Base-by-base conservation (phyloP, 2,888 invertebrate species). In the Zygaena filipendulae region DNA sequence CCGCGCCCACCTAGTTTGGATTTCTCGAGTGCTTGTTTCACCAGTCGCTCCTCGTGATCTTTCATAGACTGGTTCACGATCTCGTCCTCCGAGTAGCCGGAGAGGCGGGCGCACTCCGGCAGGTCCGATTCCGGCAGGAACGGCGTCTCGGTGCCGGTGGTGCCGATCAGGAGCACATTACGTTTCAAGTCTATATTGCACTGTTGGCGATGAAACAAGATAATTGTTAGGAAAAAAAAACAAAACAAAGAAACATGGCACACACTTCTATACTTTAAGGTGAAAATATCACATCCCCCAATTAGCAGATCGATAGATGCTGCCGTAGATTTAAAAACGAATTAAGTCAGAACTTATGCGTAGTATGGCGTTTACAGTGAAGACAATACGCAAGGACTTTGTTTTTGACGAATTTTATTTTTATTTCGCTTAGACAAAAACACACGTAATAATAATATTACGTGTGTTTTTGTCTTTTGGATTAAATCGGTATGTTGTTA, bases 141-240 rank as follows among this genome's bases (percentile, higher is more conserved):
- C 1, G 83, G 72, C 0, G 97, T 97, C 60, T 92, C 91, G 0
- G 94, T 94, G 16, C 93, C 93, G 0, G 97, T 97, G 0, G 97
- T 97, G 19, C 97, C 97, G 50, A 98, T 97, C 39, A 85, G 84
- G 16, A 98, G 80, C 3, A 93, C 85, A 67, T 95, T 97, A 24
- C 85, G 83, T 58, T 91, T 91, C 46, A 99, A 75, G 67, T 98
- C 97, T 47, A 97, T 95, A 45, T 88, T 89, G 67, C 97, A 97
- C 87, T 92, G 48, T 23, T n/a, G n/a, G n/a, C n/a, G n/a, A n/a
- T n/a, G n/a, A n/a, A n/a, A n/a, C n/a, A 33, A 32, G 30, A 23
- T 29, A 38, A 38, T 33, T 8, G 28, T 20, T 13, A 18, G 4
- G 18, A 29, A 13, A 12, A 26, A 24, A 26, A 11, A 32, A 4